phyloP scores from a whole-genome alignment of 37 sponge, comb jelly and placozoan genomes.

The Amphimedon queenslandica region DNA sequence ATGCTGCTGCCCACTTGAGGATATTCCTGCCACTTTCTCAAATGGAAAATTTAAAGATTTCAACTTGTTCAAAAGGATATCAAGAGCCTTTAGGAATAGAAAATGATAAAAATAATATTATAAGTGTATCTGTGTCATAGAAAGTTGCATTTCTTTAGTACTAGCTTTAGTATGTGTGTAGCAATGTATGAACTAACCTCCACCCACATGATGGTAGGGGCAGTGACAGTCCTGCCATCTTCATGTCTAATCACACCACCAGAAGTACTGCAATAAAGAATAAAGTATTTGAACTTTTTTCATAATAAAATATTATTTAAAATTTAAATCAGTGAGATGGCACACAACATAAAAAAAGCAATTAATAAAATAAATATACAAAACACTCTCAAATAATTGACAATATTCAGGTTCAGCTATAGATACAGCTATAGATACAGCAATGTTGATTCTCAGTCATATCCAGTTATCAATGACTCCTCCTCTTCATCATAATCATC shows the following conservation, averaged over 20 bases:
- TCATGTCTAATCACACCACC: slow-evolving; percentile 60
- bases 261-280: slow-evolving; percentile 45
- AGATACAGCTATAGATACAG: no score
- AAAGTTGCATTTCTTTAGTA: no score
- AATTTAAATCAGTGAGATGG: no score
- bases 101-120: slow-evolving; percentile 2
- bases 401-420: no score
- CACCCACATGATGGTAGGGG: slow-evolving; percentile 92
- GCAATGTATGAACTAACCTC: slow-evolving; percentile 42
- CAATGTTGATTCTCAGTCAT: no score
- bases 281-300: not conserved
- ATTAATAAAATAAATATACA: no score
- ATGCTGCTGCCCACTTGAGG: slow-evolving; percentile 92
- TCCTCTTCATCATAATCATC: no score
- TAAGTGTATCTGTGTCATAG: slow-evolving; percentile 3
- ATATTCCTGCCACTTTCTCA: slow-evolving; percentile 48
- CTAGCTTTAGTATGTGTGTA: not conserved
- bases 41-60: slow-evolving; percentile 56
- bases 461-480: no score
- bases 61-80: slow-evolving; percentile 57
- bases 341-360: no score
- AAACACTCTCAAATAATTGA: no score
- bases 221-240: slow-evolving; percentile 72
- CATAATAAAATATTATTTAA: no score
- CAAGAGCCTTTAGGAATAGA: slow-evolving; percentile 66